Evolutionary conservation across 2,113 vertebrate genomes (phyloP).

Genomic region (Plotosus lineatus): DNA sequence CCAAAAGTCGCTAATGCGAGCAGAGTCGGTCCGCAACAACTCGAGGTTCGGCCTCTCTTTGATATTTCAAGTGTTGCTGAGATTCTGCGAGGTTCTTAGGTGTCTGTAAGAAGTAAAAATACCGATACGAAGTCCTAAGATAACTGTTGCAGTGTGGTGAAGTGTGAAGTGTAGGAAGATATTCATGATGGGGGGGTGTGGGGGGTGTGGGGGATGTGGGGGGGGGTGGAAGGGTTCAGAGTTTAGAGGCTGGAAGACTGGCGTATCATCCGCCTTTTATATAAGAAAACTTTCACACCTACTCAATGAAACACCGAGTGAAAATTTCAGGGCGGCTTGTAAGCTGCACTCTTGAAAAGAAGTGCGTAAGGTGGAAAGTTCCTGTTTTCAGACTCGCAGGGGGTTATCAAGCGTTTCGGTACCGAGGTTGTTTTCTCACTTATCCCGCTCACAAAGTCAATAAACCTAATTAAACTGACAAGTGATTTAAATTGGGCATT

Average conservation of each 20-base stretch:
- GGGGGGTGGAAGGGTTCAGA: background rate
- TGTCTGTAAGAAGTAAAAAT: background rate
- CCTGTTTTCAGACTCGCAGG: background rate
- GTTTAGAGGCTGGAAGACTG: background rate
- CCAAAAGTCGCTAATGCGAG: background rate
- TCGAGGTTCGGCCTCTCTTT: background rate
- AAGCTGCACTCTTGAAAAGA: background rate
- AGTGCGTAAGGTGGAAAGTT: background rate
- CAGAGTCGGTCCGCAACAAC: background rate
- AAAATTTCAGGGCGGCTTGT: background rate
- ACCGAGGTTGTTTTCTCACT: conserved; percentile 20
- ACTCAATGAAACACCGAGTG: background rate
- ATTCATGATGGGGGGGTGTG: conserved; percentile 3
- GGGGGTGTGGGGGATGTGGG: too few species aligned
- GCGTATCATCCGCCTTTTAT: background rate
- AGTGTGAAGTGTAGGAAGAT: conserved; percentile 7
- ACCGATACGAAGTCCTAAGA: background rate
- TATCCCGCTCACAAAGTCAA: conserved; percentile 13
- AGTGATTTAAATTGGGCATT: conserved; percentile 39
- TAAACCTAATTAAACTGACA: conserved; percentile 21
- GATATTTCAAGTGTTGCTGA: background rate
- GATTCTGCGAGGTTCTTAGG: background rate
- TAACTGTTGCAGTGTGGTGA: background rate
- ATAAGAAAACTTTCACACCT: conserved; percentile 19
- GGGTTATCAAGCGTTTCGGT: background rate